These are phyloP conservation scores for Rhagophthalmus giganteus DNA, from an alignment of 2,888 invertebrate genomes.

Conservation along the genomic window DNA sequence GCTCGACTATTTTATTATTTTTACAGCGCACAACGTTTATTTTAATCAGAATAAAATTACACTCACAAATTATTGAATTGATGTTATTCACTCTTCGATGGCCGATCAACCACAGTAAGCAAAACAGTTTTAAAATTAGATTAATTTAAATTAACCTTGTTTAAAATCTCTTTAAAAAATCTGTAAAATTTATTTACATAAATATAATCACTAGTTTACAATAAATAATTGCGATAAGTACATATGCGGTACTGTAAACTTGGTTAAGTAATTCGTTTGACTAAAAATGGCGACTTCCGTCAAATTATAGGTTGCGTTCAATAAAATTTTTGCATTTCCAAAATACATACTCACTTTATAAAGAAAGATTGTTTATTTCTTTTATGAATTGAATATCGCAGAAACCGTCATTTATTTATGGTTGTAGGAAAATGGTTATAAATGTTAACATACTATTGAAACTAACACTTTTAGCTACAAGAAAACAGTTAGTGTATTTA, in stretches of 20 bases:
- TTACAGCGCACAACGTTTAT: slow-evolving; percentile 44
- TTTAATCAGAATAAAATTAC: slow-evolving; percentile 47
- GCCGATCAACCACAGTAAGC: slow-evolving; percentile 71
- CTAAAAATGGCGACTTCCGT: slow-evolving; percentile 1
- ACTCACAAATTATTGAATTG: slow-evolving; percentile 57
- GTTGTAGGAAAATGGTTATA: too few relatives aligned
- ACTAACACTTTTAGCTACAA: too few relatives aligned
- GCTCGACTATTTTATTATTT: slow-evolving; percentile 41
- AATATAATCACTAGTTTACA: slow-evolving; percentile 1
- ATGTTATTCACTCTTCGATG: slow-evolving; percentile 71
- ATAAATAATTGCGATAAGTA: background rate
- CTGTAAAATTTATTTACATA: background rate
- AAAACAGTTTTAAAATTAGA: slow-evolving; percentile 46
- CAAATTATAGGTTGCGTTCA: background rate
- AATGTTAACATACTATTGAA: too few relatives aligned
- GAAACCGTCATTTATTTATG: too few relatives aligned
- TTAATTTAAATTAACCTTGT: background rate
- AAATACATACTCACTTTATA: too few relatives aligned
- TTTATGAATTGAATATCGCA: too few relatives aligned
- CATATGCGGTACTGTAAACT: background rate
- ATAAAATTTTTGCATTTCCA: too few relatives aligned
- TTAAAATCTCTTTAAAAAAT: background rate
- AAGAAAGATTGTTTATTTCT: too few relatives aligned
- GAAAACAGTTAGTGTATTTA: too few relatives aligned
- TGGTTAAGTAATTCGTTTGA: background rate